Evolutionary conservation across 1,140 invertebrate genomes (phyloP).

Genomic region (Zaprionus lachaisei): DNA sequence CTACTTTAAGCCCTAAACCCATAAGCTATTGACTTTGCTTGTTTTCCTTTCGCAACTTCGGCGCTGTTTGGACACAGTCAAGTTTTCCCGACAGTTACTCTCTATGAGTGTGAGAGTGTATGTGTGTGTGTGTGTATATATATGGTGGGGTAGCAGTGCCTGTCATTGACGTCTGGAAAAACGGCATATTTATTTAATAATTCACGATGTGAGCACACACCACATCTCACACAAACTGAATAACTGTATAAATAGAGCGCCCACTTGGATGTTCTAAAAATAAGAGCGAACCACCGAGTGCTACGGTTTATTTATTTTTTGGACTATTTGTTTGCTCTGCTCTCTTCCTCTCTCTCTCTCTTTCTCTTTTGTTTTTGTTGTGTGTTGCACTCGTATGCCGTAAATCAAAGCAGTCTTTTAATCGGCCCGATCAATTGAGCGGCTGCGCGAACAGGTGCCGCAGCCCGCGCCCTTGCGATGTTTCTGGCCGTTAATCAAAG

Average conservation of each 20-base stretch:
- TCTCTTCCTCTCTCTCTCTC: neutral
- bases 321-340: slow-evolving; percentile 5
- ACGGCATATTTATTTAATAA: slow-evolving; percentile 19
- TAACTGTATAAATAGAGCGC: slow-evolving; percentile 39
- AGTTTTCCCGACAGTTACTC: neutral
- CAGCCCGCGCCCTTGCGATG: slow-evolving; percentile 49
- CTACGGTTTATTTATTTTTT: slow-evolving; percentile 21
- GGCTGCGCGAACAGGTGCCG: slow-evolving; percentile 31
- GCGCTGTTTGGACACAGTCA: slow-evolving; percentile 13
- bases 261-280: slow-evolving; percentile 45
- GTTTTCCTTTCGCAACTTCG: slow-evolving; percentile 35
- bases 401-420: slow-evolving; percentile 56
- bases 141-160: neutral
- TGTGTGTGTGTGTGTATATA: slow-evolving; percentile 1
- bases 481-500: slow-evolving; percentile 81
- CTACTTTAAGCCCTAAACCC: neutral
- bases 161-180: slow-evolving; percentile 26
- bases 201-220: slow-evolving; percentile 6
- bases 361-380: slow-evolving; percentile 10
- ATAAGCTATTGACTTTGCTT: slow-evolving; percentile 29
- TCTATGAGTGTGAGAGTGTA: neutral
- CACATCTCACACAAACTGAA: slow-evolving; percentile 2
- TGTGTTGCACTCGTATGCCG: slow-evolving; percentile 49
- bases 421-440: slow-evolving; percentile 29
- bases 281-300: slow-evolving; percentile 23